phyloP scores from a whole-genome alignment of 1,140 invertebrate species.

The Acromyrmex charruanus region DNA sequence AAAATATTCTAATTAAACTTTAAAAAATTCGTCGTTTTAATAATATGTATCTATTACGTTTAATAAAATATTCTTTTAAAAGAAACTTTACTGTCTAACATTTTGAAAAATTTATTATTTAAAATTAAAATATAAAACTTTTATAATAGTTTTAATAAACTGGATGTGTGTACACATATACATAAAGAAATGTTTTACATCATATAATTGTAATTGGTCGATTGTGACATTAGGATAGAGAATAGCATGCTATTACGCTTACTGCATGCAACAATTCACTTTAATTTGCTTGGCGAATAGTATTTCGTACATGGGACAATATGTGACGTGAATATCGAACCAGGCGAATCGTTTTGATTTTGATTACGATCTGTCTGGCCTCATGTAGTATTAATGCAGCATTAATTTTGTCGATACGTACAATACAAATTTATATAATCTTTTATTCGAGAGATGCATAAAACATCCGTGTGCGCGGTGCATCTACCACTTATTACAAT shows the following conservation, averaged over 20 bases:
- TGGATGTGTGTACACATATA: neutral
- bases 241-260: neutral
- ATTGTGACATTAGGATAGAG: neutral
- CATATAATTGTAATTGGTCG: neutral
- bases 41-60: neutral
- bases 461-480: constrained; percentile 37
- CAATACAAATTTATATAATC: constrained; percentile 68
- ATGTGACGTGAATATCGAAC: constrained; percentile 60
- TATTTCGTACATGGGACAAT: constrained; percentile 49
- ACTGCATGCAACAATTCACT: neutral
- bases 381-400: constrained; percentile 70
- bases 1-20: neutral
- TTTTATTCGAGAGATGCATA: constrained; percentile 45
- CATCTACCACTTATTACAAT: constrained; percentile 40
- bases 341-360: constrained; percentile 47
- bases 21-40: neutral
- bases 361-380: constrained; percentile 33
- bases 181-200: neutral
- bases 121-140: neutral
- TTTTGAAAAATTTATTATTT: neutral
- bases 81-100: neutral
- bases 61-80: neutral
- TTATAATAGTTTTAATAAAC: neutral
- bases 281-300: constrained; percentile 38
- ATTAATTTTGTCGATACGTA: constrained; percentile 64